phyloP scores from a whole-genome alignment of 2,113 vertebrate species.

The Pitta sordida region DNA sequence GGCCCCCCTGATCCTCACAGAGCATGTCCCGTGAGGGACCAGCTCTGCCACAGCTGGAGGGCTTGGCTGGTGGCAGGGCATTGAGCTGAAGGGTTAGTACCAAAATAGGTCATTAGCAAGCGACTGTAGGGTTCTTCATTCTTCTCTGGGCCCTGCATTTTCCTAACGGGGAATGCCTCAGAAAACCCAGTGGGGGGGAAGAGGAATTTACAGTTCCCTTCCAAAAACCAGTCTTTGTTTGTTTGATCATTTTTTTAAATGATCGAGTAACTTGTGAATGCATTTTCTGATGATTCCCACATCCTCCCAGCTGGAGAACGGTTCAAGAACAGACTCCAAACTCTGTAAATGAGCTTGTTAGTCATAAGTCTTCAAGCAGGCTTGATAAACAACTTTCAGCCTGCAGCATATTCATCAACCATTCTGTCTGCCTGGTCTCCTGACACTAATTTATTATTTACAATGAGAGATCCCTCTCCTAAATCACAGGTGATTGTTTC shows the following conservation, averaged over 20 bases:
- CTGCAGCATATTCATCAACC: slow-evolving; percentile 57
- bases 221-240: slow-evolving; percentile 52
- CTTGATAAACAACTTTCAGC: slow-evolving; percentile 67
- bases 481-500: slow-evolving; percentile 64
- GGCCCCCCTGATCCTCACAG: accelerated
- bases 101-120: slow-evolving; percentile 18
- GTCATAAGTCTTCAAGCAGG: slow-evolving; percentile 62
- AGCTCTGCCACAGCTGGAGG: background rate
- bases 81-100: background rate
- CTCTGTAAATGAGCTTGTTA: slow-evolving; percentile 63
- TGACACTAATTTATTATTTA: slow-evolving; percentile 51
- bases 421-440: slow-evolving; percentile 54
- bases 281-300: slow-evolving; percentile 68
- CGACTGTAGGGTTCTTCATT: background rate
- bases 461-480: slow-evolving; percentile 24
- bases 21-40: accelerated
- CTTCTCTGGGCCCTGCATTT: background rate
- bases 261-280: slow-evolving; percentile 65
- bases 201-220: slow-evolving; percentile 46
- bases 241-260: slow-evolving; percentile 48
- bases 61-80: background rate
- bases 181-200: background rate
- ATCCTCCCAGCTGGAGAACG: slow-evolving; percentile 60
- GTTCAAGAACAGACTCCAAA: slow-evolving; percentile 55
- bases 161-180: slow-evolving; percentile 38